Base-by-base conservation (phyloP, 2,888 invertebrate species). In the Andrena chrysosceles region DNA sequence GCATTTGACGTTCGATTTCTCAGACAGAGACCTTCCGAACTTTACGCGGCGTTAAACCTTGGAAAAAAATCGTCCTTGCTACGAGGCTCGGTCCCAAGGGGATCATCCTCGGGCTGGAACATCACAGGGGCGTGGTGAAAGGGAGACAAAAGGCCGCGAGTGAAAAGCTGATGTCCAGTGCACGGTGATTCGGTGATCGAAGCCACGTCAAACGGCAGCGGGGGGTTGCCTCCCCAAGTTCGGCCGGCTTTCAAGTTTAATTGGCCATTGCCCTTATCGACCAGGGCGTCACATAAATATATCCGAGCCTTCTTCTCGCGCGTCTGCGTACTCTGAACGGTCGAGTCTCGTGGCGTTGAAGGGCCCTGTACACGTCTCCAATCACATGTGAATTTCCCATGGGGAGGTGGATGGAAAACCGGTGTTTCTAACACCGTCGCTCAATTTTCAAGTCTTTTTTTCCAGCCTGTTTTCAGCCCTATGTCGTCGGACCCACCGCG, bases 231-330 rank as follows among this genome's bases (percentile, higher is more conserved):
- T 62, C 84, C 63, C 64, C 71, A 54, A 68, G 76, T 83, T 84
- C 84, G 80, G 89, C 71, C 62, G 64, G 80, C 86, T 91, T 87
- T 90, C 86, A 89, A 90, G 83, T 90, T 90, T 90, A 90, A 90
- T 91, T 90, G 87, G 88, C 86, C 73, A 85, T 74, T 82, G 81
- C 73, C 76, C 85, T 89, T 89, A 91, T 91, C 90, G 88, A 63
- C 42, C 68, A 63, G 70, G 67, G 87, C 89, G 90, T 87, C 91
- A 89, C 92, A 92, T 92, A 92, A 92, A 92, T 92, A 91, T 62
- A 56, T 81, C 66, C 20, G 26, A 62, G 52, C 42, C 56, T 63
- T 78, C 75, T 82, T 60, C 81, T 76, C 77, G 70, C 67, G 72
- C 71, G 62, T 72, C 70, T 20, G 59, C 60, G 63, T 60, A 62